Evolutionary conservation across 2,113 vertebrate species (phyloP).

Genomic region (Pterophyllum scalare): DNA sequence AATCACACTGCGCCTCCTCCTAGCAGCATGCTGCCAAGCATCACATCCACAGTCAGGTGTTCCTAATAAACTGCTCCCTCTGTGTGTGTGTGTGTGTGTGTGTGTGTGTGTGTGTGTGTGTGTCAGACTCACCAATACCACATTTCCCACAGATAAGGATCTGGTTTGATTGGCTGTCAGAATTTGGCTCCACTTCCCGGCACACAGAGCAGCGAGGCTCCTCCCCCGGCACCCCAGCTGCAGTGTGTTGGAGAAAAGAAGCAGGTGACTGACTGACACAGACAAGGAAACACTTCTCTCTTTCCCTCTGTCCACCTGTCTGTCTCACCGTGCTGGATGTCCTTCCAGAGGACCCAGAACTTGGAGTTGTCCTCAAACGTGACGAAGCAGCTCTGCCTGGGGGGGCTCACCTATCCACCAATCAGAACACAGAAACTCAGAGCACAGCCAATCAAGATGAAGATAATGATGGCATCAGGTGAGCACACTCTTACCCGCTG

Average conservation of each 20-base stretch:
- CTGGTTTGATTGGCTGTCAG: slow-evolving; percentile 79
- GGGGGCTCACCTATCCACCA: slow-evolving; percentile 86
- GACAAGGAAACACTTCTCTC: too few species aligned
- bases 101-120: too few species aligned
- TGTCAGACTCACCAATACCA: slow-evolving; percentile 87
- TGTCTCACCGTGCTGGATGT: slow-evolving; percentile 85
- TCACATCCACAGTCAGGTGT: neutral
- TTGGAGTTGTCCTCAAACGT: slow-evolving; percentile 98
- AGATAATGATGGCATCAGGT: neutral
- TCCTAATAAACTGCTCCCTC: neutral
- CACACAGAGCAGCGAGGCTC: slow-evolving; percentile 93
- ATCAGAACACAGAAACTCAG: slow-evolving; percentile 26
- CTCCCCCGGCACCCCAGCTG: slow-evolving; percentile 94
- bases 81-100: neutral
- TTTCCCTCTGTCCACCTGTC: neutral
- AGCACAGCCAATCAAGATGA: neutral
- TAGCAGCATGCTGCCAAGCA: too few species aligned
- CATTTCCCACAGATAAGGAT: slow-evolving; percentile 98
- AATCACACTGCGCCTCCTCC: too few species aligned
- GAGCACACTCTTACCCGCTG: slow-evolving; percentile 84
- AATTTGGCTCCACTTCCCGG: slow-evolving; percentile 80
- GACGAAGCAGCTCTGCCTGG: slow-evolving; percentile 95
- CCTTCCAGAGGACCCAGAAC: slow-evolving; percentile 92
- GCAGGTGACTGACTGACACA: too few species aligned
- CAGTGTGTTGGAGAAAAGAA: slow-evolving; percentile 10